Evolutionary conservation across 2,113 vertebrate genomes (phyloP).

Genomic region (Apteryx mantelli): DNA sequence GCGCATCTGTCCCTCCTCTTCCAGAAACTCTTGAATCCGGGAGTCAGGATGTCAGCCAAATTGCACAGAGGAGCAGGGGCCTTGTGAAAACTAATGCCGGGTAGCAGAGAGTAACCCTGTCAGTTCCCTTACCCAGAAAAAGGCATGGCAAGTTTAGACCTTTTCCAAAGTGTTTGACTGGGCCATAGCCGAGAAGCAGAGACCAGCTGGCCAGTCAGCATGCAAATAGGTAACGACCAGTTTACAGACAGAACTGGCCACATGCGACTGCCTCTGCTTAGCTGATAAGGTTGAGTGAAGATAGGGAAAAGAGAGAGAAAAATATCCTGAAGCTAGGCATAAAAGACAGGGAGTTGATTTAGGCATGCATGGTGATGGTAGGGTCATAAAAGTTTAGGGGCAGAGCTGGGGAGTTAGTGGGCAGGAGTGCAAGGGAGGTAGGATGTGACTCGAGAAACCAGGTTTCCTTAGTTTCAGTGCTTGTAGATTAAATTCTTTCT

Average conservation of each 20-base stretch:
- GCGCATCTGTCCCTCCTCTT: neutral
- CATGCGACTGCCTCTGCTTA: neutral
- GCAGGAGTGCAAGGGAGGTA: neutral
- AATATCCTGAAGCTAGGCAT: neutral
- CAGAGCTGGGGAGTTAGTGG: neutral
- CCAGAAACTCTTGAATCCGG: neutral
- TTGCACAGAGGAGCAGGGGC: neutral
- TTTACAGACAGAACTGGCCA: neutral
- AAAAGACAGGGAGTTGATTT: neutral
- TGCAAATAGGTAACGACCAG: neutral
- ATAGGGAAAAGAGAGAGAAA: neutral
- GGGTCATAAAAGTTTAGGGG: neutral
- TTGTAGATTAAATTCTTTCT: neutral
- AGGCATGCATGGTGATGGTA: rapidly evolving
- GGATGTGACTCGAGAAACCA: neutral
- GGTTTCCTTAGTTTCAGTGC: neutral
- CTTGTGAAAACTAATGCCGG: neutral
- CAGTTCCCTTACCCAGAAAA: neutral
- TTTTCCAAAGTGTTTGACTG: neutral
- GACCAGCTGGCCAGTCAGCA: neutral
- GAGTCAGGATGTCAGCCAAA: neutral
- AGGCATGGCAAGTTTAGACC: neutral
- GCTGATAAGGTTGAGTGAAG: neutral
- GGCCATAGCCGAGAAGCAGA: neutral
- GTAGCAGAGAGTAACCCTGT: neutral